Evolutionary conservation across 2,113 vertebrate genomes (phyloP), one percentile per base, ranked within the genome.

Genomic region (Symphodus melops): DNA sequence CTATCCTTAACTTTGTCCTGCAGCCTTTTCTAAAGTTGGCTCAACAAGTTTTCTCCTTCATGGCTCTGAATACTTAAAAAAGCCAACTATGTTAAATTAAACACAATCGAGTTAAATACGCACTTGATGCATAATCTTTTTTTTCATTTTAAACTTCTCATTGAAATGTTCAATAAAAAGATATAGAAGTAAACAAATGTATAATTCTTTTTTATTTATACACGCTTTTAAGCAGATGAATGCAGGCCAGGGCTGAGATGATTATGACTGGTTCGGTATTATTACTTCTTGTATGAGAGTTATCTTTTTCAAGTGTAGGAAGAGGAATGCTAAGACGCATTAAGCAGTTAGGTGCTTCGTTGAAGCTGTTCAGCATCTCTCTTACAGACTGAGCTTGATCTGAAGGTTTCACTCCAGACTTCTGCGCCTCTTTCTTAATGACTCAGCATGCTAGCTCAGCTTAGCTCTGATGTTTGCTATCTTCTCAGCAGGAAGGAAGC

Each of bases 271-370:
- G 56, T 57, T 33, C 49, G 55, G 51, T 21, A 57, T 58, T 71
- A 59, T 54, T n/a, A 8, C 69, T 60, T 7, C 61, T 28, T 25
- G 20, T 60, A 73, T 63, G 39, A 41, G 42, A 71, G 44, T 44
- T 56, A 79, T 85, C 58, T 44, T 73, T 73, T 69, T 73, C 51
- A 57, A 61, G 41, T 71, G 75, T 73, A 20, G 66, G 53, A 72
- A 53, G 53, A 67, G 33, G 7, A 44, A 10, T 10, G 44, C 58
- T 78, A n/a, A 11, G 21, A 11, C 33, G 9, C 51, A 64, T 33
- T 33, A 33, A 41, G 2, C 39, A 9, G 19, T 21, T 16, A 71
- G 49, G 8, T 44, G 59, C 55, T 28, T 66, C 57, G 20, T 10
- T 64, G 41, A 60, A 52, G 3, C 41, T 53, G 21, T 20, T 37